phyloP scores from a whole-genome alignment of 2,113 vertebrate genomes.

The Psilopsiagon aymara region DNA sequence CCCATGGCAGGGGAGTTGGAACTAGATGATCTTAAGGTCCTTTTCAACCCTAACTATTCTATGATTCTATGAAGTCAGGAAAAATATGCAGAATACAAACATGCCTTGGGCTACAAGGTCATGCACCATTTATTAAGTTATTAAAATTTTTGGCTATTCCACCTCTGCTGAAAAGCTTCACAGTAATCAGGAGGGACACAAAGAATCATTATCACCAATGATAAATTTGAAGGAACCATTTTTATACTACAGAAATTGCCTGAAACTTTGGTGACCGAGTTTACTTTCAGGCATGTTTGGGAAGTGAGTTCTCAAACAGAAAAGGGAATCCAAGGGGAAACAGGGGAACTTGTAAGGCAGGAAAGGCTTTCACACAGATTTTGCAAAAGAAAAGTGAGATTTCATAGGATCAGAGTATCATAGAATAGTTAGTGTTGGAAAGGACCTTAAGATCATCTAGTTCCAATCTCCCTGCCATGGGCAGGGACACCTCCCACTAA shows the following conservation, averaged over 20 bases:
- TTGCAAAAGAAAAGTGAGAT: background rate
- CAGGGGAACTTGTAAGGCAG: background rate
- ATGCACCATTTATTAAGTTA: background rate
- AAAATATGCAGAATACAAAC: background rate
- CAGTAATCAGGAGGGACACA: background rate
- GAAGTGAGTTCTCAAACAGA: background rate
- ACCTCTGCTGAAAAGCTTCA: background rate
- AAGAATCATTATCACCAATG: background rate
- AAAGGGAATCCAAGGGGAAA: background rate
- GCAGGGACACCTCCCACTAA: too few relatives aligned
- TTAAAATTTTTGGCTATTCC: background rate
- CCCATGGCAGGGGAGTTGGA: too few relatives aligned
- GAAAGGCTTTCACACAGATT: background rate
- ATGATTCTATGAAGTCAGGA: too few relatives aligned
- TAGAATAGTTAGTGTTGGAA: too few relatives aligned
- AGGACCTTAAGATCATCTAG: too few relatives aligned
- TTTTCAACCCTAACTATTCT: too few relatives aligned
- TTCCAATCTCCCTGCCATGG: too few relatives aligned
- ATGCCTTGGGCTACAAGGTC: background rate
- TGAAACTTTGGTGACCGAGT: background rate
- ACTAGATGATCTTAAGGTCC: too few relatives aligned
- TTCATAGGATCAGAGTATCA: background rate
- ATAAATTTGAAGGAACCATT: background rate
- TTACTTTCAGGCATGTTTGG: background rate
- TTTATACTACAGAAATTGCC: background rate